These are phyloP conservation scores for Archilochus colubris DNA, from an alignment of 2,113 vertebrate species.

Conservation along the genomic window DNA sequence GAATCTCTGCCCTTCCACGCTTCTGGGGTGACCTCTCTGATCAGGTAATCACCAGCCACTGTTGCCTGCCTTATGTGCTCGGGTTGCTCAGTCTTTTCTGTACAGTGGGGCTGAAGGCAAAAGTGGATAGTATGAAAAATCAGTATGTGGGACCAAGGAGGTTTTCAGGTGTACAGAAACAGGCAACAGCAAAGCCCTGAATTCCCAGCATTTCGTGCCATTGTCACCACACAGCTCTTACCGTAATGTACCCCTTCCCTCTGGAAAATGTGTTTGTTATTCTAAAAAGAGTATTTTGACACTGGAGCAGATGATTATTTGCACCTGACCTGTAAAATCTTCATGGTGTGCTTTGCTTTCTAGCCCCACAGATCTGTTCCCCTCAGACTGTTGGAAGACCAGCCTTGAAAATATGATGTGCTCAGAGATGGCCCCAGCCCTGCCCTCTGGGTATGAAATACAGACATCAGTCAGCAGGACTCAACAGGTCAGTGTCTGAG, in stretches of 20 bases:
- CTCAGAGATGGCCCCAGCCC: background rate
- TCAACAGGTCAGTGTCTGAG: conserved; percentile 37
- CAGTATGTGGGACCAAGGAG: background rate
- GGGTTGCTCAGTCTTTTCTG: background rate
- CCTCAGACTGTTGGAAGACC: background rate
- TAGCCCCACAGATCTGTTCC: background rate
- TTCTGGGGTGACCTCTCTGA: background rate
- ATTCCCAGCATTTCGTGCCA: background rate
- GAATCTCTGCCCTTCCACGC: background rate
- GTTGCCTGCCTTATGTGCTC: background rate
- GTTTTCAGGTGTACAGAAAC: background rate
- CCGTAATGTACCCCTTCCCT: background rate
- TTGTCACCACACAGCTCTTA: background rate
- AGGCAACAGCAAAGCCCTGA: background rate
- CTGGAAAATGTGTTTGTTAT: background rate
- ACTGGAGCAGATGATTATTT: background rate
- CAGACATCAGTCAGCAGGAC: conserved; percentile 25
- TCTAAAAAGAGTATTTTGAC: background rate
- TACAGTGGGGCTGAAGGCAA: background rate
- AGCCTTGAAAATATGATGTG: background rate
- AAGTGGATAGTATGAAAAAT: background rate
- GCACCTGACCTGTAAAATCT: background rate
- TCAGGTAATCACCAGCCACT: background rate
- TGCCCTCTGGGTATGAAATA: background rate
- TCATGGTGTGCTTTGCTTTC: background rate